Evolutionary conservation across 2,888 invertebrate species (phyloP).

Genomic region (Eledona agricola): DNA sequence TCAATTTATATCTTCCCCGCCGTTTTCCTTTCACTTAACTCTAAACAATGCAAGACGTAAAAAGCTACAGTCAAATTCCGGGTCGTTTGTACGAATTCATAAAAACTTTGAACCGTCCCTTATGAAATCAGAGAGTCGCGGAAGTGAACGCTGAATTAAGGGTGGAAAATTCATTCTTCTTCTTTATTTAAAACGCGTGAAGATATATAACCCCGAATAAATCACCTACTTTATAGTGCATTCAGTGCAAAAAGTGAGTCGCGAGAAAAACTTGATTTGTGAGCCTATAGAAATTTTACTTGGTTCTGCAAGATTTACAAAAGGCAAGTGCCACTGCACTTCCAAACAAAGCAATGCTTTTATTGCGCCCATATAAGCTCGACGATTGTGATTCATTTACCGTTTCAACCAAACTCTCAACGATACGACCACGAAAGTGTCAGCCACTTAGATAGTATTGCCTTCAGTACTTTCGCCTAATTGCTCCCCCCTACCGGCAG

Average conservation of each 20-base stretch:
- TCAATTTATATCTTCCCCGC: too few relatives aligned
- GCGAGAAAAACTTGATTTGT: slow-evolving; percentile 51
- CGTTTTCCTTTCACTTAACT: slow-evolving; percentile 1
- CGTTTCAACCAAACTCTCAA: slow-evolving; percentile 20
- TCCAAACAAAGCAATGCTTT: slow-evolving; percentile 34
- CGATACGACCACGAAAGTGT: slow-evolving; percentile 8
- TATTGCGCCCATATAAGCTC: slow-evolving; percentile 33
- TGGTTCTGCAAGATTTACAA: slow-evolving; percentile 39
- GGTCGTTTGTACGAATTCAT: slow-evolving; percentile 12
- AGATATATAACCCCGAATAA: slow-evolving; percentile 51
- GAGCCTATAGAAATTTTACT: slow-evolving; percentile 50
- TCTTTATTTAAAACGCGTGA: slow-evolving; percentile 47
- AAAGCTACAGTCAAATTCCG: too few relatives aligned
- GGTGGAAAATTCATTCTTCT: slow-evolving; percentile 48
- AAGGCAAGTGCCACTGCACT: slow-evolving; percentile 34
- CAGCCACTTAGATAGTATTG: slow-evolving; percentile 4
- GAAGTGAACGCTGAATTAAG: slow-evolving; percentile 30
- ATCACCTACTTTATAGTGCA: slow-evolving; percentile 52
- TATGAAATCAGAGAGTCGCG: slow-evolving; percentile 19
- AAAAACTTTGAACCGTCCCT: slow-evolving; percentile 14
- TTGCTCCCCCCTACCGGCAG: too few relatives aligned
- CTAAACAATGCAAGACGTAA: slow-evolving; percentile 1
- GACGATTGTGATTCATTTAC: slow-evolving; percentile 23
- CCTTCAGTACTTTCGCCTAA: slow-evolving; percentile 7
- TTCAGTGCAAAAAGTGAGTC: slow-evolving; percentile 49